Conservation (phyloP, 2,797 vertebrate genomes). For the Sylvia borin region DNA sequence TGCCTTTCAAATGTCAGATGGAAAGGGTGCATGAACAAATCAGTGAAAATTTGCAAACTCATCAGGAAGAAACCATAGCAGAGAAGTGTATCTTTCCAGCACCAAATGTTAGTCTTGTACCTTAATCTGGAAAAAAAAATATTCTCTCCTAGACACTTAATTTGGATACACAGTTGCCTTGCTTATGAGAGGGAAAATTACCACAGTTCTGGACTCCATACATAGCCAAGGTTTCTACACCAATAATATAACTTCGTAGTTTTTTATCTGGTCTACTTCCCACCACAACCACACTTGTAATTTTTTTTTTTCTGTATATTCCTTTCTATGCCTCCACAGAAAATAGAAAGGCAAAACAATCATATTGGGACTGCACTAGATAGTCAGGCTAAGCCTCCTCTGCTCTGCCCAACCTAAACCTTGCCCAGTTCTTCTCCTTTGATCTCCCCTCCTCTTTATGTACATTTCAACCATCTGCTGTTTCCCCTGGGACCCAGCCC, state of each 20-base stretch:
- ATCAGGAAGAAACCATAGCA: background rate
- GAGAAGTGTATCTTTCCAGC: background rate
- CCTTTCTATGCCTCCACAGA: background rate
- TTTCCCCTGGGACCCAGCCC: background rate
- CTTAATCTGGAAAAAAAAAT: background rate
- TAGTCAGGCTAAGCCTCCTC: background rate
- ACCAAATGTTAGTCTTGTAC: background rate
- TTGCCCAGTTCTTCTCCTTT: background rate
- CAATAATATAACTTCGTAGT: background rate
- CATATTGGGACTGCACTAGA: background rate
- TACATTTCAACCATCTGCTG: background rate
- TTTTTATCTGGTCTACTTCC: background rate
- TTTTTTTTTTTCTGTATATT: background rate
- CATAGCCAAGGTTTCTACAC: background rate
- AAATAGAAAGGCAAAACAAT: background rate
- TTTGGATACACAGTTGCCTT: background rate
- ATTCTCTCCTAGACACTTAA: background rate
- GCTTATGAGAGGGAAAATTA: background rate
- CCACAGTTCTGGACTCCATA: background rate
- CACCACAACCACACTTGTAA: background rate
- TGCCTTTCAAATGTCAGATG: background rate
- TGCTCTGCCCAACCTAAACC: background rate
- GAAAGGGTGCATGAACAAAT: background rate
- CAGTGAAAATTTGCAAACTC: slow-evolving; percentile 6
- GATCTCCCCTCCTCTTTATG: background rate